Conservation (phyloP, 2,888 invertebrate species). For the Argynnis bischoffii region DNA sequence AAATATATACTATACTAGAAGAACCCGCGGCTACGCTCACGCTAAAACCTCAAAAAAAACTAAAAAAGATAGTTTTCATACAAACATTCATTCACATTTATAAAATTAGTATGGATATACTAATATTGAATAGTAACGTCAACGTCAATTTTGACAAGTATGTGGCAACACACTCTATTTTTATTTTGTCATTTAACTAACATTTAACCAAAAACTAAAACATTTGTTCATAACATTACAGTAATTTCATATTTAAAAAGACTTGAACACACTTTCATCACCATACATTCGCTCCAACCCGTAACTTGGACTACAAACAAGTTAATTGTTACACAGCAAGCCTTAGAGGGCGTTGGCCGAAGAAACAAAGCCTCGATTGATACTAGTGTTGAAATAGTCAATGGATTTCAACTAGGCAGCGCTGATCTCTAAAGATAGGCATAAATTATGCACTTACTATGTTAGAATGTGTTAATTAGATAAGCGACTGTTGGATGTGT, state of each 20-base stretch:
- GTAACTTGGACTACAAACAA: constrained; percentile 44
- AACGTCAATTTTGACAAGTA: too few species aligned
- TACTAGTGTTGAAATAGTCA: constrained; percentile 64
- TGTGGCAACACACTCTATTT: too few species aligned
- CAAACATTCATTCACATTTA: too few species aligned
- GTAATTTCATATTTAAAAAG: constrained; percentile 11
- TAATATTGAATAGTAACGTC: too few species aligned
- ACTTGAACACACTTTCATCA: constrained; percentile 1
- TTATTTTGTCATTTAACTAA: too few species aligned
- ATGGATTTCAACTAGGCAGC: constrained; percentile 59
- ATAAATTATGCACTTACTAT: constrained; percentile 38
- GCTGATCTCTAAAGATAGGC: constrained; percentile 41
- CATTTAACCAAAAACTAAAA: too few species aligned
- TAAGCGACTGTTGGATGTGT: not conserved
- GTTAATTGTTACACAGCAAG: constrained; percentile 60
- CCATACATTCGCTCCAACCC: constrained; percentile 27
- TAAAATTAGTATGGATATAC: too few species aligned
- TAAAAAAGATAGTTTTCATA: too few species aligned
- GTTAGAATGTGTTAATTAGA: constrained; percentile 13
- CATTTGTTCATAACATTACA: too few species aligned
- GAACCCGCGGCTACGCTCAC: too few species aligned
- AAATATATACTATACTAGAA: too few species aligned
- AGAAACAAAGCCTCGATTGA: constrained; percentile 76
- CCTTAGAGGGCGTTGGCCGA: constrained; percentile 68
- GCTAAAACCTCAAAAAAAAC: too few species aligned